phyloP scores from a whole-genome alignment of 2,888 invertebrate genomes.

The Fragum sueziense region DNA sequence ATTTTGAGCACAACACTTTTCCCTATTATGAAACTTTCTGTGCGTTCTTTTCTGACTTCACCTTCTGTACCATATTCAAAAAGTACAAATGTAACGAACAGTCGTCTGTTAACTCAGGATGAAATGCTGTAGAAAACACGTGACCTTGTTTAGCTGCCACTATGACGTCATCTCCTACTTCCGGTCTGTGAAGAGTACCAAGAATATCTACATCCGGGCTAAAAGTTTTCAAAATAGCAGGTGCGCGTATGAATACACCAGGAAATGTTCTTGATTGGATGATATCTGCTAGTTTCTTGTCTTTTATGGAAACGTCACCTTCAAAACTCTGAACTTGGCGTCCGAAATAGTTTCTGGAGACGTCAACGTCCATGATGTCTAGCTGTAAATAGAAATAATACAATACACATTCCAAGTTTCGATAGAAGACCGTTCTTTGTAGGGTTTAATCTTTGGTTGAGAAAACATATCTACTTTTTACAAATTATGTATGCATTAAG shows the following conservation, averaged over 20 bases:
- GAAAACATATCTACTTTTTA: no score
- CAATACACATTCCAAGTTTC: no score
- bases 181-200: conserved; percentile 58
- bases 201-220: conserved; percentile 63
- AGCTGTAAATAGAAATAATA: conserved; percentile 61
- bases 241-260: conserved; percentile 77
- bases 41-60: background rate
- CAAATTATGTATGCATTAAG: no score
- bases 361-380: conserved; percentile 68
- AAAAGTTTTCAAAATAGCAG: conserved; percentile 66
- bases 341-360: conserved; percentile 74
- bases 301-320: conserved; percentile 59
- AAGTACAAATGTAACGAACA: conserved; percentile 74
- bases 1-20: background rate
- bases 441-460: no score
- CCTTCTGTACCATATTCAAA: conserved; percentile 60
- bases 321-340: conserved; percentile 76
- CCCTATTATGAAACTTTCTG: background rate
- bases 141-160: conserved; percentile 74
- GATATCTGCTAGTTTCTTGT: conserved; percentile 35
- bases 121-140: conserved; percentile 75
- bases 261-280: conserved; percentile 54
- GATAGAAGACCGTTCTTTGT: no score
- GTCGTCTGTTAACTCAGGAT: conserved; percentile 78
- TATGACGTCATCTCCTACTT: conserved; percentile 56